These are phyloP conservation scores for Centropristis striata DNA, from an alignment of 2,113 vertebrate genomes.

Conservation along the genomic window DNA sequence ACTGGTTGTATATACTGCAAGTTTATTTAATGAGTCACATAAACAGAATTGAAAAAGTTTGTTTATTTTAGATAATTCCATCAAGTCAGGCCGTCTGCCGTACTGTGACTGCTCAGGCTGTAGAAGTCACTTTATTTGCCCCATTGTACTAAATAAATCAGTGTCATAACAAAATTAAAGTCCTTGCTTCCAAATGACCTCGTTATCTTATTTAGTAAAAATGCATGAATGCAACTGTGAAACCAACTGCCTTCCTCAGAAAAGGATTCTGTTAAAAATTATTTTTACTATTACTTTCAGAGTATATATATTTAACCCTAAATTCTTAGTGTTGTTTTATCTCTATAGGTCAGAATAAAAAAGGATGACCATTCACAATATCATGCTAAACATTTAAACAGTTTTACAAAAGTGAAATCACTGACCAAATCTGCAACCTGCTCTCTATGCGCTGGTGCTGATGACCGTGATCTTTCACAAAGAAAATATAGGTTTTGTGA, in stretches of 20 bases:
- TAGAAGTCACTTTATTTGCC: not conserved
- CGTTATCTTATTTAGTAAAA: not conserved
- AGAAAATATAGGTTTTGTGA: not conserved
- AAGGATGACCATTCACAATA: not conserved
- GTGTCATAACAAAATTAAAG: not conserved
- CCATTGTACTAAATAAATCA: not conserved
- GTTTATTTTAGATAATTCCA: not conserved
- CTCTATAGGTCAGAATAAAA: not conserved
- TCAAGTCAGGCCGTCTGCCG: not conserved
- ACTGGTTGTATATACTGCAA: too few species aligned
- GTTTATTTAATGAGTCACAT: too few species aligned
- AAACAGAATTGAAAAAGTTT: too few species aligned
- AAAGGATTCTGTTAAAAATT: not conserved
- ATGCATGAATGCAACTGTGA: not conserved
- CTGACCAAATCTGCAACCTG: not conserved
- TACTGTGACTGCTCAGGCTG: constrained; percentile 2
- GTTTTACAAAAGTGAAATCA: constrained; percentile 5
- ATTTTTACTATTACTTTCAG: too few species aligned
- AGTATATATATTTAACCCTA: too few species aligned
- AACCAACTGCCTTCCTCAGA: not conserved
- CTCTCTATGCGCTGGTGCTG: constrained; percentile 6
- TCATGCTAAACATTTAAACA: not conserved
- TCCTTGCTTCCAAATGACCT: not conserved
- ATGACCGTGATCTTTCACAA: not conserved
- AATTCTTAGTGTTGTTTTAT: too few species aligned